Percentiles rank a stretch among this genome's conserved stretches.
phyloP scores from a whole-genome alignment of 1,140 invertebrate species.

The Goniozus legneri region DNA sequence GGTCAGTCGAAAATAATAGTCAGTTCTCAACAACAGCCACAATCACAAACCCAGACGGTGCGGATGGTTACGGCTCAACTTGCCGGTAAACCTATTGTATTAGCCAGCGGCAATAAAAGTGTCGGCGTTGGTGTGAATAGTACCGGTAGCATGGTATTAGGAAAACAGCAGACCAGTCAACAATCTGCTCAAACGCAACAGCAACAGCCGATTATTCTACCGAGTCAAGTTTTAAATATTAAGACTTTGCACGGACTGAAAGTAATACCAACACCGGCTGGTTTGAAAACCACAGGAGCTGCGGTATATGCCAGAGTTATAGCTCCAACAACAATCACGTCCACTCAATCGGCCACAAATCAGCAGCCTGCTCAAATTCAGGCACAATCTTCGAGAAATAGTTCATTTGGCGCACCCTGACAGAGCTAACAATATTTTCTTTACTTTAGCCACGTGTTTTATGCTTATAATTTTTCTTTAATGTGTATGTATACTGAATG shows the following conservation, averaged over 20 bases:
- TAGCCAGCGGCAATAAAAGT: constrained; percentile 58
- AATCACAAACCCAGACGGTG: constrained; percentile 43
- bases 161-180: constrained; percentile 35
- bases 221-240: constrained; percentile 64
- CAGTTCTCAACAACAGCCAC: constrained; percentile 39
- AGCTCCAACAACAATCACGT: constrained; percentile 44
- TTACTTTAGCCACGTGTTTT: neutral
- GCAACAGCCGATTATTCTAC: constrained; percentile 61
- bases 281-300: constrained; percentile 45
- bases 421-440: constrained; percentile 14
- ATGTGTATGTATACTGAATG: too few relatives aligned
- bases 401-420: constrained; percentile 37
- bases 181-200: constrained; percentile 41
- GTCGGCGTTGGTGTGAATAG: constrained; percentile 40
- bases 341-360: constrained; percentile 29
- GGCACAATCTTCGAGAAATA: constrained; percentile 32
- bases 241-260: constrained; percentile 68
- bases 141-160: constrained; percentile 37
- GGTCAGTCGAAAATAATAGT: constrained; percentile 48
- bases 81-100: constrained; percentile 63
- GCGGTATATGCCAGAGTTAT: constrained; percentile 50
- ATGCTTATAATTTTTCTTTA: too few relatives aligned
- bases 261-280: constrained; percentile 60
- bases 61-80: constrained; percentile 61
- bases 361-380: constrained; percentile 24